phyloP scores from a whole-genome alignment of 2,888 invertebrate genomes.

The Lycocerus yunnanus region DNA sequence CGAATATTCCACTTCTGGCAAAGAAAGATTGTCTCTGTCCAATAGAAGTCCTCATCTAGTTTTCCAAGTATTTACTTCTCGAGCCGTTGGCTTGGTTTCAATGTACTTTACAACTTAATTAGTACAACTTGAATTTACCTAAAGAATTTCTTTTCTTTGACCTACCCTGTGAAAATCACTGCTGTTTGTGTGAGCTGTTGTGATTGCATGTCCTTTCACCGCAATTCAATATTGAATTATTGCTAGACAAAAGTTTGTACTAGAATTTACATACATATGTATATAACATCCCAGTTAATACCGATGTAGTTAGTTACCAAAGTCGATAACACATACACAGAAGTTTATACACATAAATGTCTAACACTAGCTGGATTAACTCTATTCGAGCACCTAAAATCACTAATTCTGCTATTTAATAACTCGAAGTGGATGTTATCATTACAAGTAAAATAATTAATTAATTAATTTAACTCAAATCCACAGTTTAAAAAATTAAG shows the following conservation, averaged over 20 bases:
- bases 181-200: too few species aligned
- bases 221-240: neutral
- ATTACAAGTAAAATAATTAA: neutral
- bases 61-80: neutral
- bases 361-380: neutral
- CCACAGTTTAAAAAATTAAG: too few species aligned
- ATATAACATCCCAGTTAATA: too few species aligned
- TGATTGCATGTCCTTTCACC: neutral
- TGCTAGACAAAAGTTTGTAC: neutral
- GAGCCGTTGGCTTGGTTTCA: too few species aligned
- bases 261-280: neutral
- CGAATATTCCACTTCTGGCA: conserved; percentile 26
- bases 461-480: neutral
- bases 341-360: neutral
- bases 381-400: neutral
- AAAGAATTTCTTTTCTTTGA: neutral
- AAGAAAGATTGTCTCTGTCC: conserved; percentile 20
- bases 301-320: neutral
- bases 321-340: neutral
- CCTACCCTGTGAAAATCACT: neutral
- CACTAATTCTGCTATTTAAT: neutral
- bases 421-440: neutral
- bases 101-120: too few species aligned
- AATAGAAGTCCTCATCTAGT: conserved; percentile 9
- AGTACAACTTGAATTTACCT: too few species aligned